Conservation (phyloP, 1,140 invertebrate species). For the Neoseiulus cucumeris region DNA sequence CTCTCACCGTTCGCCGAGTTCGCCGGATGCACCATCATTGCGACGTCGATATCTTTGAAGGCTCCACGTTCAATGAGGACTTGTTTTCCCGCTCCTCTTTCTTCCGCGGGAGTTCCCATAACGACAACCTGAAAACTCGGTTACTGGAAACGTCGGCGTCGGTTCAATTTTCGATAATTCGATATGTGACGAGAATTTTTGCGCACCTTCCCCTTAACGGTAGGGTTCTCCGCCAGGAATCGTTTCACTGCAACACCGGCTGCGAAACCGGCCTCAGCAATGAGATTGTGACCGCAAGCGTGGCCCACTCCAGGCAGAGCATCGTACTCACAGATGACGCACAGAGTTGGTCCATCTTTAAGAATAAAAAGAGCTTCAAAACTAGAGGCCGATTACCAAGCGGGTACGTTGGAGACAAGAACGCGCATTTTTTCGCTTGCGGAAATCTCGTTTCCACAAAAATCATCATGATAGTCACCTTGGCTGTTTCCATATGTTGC, state of each 20-base stretch:
- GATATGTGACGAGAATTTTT: no score
- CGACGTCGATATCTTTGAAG: constrained; percentile 26
- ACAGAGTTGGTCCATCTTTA: neutral
- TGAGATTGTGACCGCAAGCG: constrained; percentile 31
- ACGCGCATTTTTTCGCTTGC: no score
- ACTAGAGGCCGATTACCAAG: no score
- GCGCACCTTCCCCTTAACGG: constrained; percentile 17
- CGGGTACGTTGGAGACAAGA: no score
- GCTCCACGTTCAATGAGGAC: constrained; percentile 24
- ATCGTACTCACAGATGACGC: constrained; percentile 30
- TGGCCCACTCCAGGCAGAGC: constrained; percentile 31
- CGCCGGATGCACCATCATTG: constrained; percentile 29
- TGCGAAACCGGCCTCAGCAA: constrained; percentile 28
- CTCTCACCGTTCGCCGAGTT: constrained; percentile 15
- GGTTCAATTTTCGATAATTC: no score
- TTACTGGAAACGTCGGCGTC: neutral
- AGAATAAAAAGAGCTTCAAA: neutral
- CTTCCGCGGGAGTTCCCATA: constrained; percentile 29
- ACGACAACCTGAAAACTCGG: constrained; percentile 24
- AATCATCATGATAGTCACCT: neutral
- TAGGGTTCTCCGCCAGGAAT: constrained; percentile 20
- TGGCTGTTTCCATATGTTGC: neutral
- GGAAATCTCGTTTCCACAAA: no score
- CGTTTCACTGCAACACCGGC: constrained; percentile 25
- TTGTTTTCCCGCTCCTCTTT: constrained; percentile 28